Evolutionary conservation across 37 sponge, comb jelly and placozoan genomes (phyloP).

Genomic region (Geodia barretti): DNA sequence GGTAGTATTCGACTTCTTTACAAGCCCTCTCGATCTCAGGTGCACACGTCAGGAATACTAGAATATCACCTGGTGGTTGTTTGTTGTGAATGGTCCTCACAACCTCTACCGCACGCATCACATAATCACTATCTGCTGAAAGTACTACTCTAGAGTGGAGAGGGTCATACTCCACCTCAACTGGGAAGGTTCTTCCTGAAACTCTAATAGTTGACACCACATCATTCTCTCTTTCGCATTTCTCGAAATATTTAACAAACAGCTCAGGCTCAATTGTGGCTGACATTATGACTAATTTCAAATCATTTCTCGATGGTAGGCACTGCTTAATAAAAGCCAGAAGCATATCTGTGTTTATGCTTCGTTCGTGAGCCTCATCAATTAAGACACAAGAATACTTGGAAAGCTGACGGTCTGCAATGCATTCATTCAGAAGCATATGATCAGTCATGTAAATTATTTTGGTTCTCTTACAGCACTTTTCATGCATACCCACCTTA

Average conservation of each 20-base stretch:
- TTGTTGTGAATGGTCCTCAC: slow-evolving; percentile 25
- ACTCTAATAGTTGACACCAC: slow-evolving; percentile 21
- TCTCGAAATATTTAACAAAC: slow-evolving; percentile 47
- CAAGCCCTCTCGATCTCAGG: slow-evolving; percentile 70
- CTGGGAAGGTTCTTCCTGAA: slow-evolving; percentile 67
- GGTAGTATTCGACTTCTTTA: neutral
- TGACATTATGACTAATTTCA: slow-evolving; percentile 63
- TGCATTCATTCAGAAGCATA: slow-evolving; percentile 43
- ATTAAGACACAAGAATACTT: slow-evolving; percentile 56
- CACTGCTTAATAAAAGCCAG: slow-evolving; percentile 46
- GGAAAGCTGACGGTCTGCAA: slow-evolving; percentile 14
- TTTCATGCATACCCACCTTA: slow-evolving; percentile 34
- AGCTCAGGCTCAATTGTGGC: slow-evolving; percentile 65
- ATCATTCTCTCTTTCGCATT: neutral
- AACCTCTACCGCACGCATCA: slow-evolving; percentile 23
- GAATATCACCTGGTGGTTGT: slow-evolving; percentile 50
- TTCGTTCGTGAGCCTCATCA: slow-evolving; percentile 81
- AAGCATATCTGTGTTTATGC: slow-evolving; percentile 68
- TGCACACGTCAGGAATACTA: slow-evolving; percentile 75
- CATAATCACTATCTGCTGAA: neutral
- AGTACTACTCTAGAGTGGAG: neutral
- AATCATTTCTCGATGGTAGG: slow-evolving; percentile 27
- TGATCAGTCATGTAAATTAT: slow-evolving; percentile 59
- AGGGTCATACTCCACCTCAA: slow-evolving; percentile 25
- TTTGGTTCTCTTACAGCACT: neutral